Evolutionary conservation across 2,113 vertebrate genomes (phyloP), one percentile per base, ranked within the genome.

Genomic region (Acrocephalus arundinaceus): DNA sequence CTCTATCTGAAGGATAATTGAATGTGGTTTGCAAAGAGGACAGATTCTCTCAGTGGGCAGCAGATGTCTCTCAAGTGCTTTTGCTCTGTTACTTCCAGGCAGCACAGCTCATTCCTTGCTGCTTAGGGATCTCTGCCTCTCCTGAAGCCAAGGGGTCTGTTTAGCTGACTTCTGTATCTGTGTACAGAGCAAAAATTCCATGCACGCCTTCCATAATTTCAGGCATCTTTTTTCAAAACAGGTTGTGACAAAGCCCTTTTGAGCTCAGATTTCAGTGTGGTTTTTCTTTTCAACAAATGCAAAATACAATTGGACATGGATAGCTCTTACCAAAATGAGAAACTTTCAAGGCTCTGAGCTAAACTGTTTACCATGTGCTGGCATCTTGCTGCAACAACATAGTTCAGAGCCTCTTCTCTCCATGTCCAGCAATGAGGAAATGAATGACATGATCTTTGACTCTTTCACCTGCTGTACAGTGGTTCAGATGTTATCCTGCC

Each of bases 51-150:
- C 15, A 37, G 45, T 81, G 87, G 49, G 65, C 97, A 97, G 94
- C 94, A 98, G 97, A 68, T 23, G 97, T 97, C 98, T 89, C 97
- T 77, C 63, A 23, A 87, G 96, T 96, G 89, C 94, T 95, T 72
- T 49, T 95, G 52, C 83, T 51, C 27, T 48, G 22, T 59, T 62
- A 35, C 37, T 70, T 52, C 55, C 33, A 30, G 4, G 37, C 23
- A 41, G 57, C 84, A 24, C 28, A 35, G 31, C 21, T 54, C 1
- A 0, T 24, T 67, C 48, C 55, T 62, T 20, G 6, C 73, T 79
- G 15, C 57, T 3, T 12, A 35, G 41, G 2, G 6, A 41, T 52
- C 45, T 43, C 33, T 67, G 25, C 16, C 46, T 79, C 59, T 80
- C 31, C 13, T 73, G 62, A 63, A 88, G 61, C 93, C 84, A 66